These are phyloP conservation scores for Leptinotarsa texana DNA, from an alignment of 1,140 invertebrate species.

Conservation along the genomic window DNA sequence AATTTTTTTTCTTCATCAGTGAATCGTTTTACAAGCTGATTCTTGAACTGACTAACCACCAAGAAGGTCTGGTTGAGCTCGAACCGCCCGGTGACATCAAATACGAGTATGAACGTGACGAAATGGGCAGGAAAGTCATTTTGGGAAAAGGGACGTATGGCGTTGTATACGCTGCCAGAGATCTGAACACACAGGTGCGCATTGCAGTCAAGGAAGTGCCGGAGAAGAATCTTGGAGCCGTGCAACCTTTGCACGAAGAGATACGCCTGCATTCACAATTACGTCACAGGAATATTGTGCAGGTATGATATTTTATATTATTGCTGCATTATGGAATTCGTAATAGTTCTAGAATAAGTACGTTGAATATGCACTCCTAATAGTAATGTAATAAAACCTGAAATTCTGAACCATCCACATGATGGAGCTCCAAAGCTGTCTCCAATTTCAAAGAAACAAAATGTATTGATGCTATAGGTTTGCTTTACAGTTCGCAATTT, in stretches of 20 bases:
- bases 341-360: too few relatives aligned
- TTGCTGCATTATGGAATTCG: too few relatives aligned
- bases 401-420: too few relatives aligned
- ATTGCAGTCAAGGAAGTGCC: constrained; percentile 99
- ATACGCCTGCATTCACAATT: constrained; percentile 97
- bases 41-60: constrained; percentile 82
- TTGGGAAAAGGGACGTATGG: constrained; percentile 97
- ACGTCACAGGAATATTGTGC: constrained; percentile 95
- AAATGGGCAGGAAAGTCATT: constrained; percentile 82
- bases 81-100: constrained; percentile 60
- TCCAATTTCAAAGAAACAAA: too few relatives aligned
- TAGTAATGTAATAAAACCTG: too few relatives aligned
- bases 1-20: constrained; percentile 57
- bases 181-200: constrained; percentile 89
- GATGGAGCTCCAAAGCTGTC: too few relatives aligned
- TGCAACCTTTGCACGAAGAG: constrained; percentile 98
- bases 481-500: too few relatives aligned
- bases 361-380: too few relatives aligned
- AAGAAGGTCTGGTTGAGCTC: constrained; percentile 83
- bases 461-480: too few relatives aligned
- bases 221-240: constrained; percentile 94
- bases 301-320: constrained; percentile 38
- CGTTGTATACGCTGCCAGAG: constrained; percentile 91
- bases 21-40: constrained; percentile 82
- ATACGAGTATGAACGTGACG: constrained; percentile 92